These are phyloP conservation scores for Rattus norvegicus DNA, from an alignment of 2,113 vertebrate genomes.

Conservation along the genomic window DNA sequence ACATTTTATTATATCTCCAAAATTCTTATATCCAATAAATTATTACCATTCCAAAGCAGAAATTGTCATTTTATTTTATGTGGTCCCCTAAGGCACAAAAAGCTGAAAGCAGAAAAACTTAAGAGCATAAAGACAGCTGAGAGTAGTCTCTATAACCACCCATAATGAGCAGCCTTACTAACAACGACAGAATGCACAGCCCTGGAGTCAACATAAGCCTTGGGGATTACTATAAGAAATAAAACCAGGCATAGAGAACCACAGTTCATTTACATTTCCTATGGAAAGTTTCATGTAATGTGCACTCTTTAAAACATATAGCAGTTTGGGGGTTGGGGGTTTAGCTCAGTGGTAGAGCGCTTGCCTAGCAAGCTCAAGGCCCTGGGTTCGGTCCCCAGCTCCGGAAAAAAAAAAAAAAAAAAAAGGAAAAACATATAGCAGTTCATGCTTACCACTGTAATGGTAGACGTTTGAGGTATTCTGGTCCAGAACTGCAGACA, in stretches of 20 bases:
- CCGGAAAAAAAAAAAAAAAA: too few relatives aligned
- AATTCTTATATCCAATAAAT: neutral
- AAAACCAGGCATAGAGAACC: slow-evolving; percentile 14
- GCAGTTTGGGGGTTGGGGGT: too few relatives aligned
- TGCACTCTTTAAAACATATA: neutral
- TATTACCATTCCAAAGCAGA: slow-evolving; percentile 38
- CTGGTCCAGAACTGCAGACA: slow-evolving; percentile 98
- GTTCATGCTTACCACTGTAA: slow-evolving; percentile 93
- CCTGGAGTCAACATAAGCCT: neutral
- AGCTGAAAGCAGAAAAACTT: neutral
- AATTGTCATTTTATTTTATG: neutral
- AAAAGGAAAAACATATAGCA: slow-evolving; percentile 30
- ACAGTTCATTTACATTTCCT: slow-evolving; percentile 57
- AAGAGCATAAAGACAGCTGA: neutral
- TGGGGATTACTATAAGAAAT: slow-evolving; percentile 42
- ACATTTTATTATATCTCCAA: slow-evolving; percentile 40
- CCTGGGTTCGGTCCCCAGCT: too few relatives aligned
- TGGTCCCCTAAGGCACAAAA: slow-evolving; percentile 49
- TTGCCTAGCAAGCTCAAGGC: too few relatives aligned
- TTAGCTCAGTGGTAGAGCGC: too few relatives aligned
- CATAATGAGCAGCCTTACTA: neutral
- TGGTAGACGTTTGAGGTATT: slow-evolving; percentile 98
- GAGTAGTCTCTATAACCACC: slow-evolving; percentile 13
- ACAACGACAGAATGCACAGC: neutral
- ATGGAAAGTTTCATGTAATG: neutral